Evolutionary conservation across 2,113 vertebrate species (phyloP).

Genomic region (Oxygymnocypris stewartii): DNA sequence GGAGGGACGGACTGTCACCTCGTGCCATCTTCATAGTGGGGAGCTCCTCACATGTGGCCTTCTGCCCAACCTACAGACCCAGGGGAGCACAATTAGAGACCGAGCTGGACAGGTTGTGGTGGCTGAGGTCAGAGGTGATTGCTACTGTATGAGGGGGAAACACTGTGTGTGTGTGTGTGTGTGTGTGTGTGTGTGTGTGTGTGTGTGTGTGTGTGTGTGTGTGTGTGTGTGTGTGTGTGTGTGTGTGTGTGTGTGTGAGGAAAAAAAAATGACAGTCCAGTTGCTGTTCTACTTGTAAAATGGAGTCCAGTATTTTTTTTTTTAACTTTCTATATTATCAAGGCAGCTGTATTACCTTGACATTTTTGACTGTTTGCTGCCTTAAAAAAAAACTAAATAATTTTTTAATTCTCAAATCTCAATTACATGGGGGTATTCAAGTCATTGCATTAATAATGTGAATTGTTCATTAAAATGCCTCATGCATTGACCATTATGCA

Average conservation of each 20-base stretch:
- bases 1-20: slow-evolving; percentile 82
- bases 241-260: too few relatives aligned
- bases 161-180: slow-evolving; percentile 18
- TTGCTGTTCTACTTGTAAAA: slow-evolving; percentile 1
- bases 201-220: too few relatives aligned
- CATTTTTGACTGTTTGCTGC: neutral
- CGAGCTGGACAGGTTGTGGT: slow-evolving; percentile 58
- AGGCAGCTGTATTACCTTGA: neutral
- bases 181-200: too few relatives aligned
- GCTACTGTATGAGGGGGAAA: slow-evolving; percentile 37
- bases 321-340: neutral
- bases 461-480: too few relatives aligned
- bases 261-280: neutral
- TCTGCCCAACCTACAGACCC: slow-evolving; percentile 53
- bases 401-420: neutral
- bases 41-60: slow-evolving; percentile 45
- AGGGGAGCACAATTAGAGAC: slow-evolving; percentile 68
- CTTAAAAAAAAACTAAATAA: neutral
- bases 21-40: slow-evolving; percentile 72
- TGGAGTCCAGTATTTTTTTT: neutral
- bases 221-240: too few relatives aligned
- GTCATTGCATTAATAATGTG: neutral
- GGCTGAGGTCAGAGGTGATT: slow-evolving; percentile 65
- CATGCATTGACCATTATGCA: neutral
- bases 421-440: neutral